Evolutionary conservation across 2,113 vertebrate genomes (phyloP).

Genomic region (Bambusicola thoracicus): DNA sequence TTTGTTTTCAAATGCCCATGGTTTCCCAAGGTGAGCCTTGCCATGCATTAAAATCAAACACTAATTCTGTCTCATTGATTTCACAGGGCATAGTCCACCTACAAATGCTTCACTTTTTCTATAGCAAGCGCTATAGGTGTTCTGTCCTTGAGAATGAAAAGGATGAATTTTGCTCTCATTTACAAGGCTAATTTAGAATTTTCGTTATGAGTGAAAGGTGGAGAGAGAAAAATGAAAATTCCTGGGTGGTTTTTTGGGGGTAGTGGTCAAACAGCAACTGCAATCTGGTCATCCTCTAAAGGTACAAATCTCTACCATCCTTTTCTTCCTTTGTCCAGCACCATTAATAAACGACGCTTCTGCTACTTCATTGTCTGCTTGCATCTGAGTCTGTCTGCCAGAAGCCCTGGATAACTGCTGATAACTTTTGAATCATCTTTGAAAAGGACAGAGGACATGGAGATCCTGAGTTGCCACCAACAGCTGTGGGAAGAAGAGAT

Average conservation of each 20-base stretch:
- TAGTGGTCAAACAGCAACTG: neutral
- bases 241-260: neutral
- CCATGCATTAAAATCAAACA: neutral
- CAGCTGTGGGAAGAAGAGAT: rapidly evolving
- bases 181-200: neutral
- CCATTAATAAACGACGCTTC: neutral
- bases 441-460: neutral
- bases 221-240: neutral
- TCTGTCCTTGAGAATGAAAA: neutral
- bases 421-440: neutral
- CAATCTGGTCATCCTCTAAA: neutral
- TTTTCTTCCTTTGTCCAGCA: neutral
- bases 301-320: neutral
- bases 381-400: neutral
- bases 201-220: neutral
- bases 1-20: neutral
- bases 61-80: neutral
- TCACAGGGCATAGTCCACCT: neutral
- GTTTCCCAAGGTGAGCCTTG: too few relatives aligned
- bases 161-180: neutral
- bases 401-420: neutral
- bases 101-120: neutral
- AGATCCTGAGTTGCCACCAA: neutral
- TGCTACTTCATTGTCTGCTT: neutral
- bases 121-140: neutral